Conservation (phyloP, 2,113 vertebrate genomes). For the Eurystomus gularis region DNA sequence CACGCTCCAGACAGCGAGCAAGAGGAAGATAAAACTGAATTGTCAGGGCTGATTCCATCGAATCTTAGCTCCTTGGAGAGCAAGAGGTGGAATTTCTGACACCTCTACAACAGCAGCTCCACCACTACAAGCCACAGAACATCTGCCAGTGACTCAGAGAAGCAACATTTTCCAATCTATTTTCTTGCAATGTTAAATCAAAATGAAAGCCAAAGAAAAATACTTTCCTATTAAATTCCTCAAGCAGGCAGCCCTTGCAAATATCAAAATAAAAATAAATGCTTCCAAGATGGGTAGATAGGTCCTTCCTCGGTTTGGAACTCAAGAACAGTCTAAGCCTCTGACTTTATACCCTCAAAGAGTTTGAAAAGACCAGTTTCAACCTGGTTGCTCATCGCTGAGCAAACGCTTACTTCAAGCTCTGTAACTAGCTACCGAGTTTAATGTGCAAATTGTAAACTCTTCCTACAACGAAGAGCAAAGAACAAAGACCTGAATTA, state of each 20-base stretch:
- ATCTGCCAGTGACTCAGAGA: neutral
- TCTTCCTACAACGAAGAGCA: neutral
- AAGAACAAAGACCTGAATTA: constrained; percentile 5
- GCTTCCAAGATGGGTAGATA: rapidly evolving
- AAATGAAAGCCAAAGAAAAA: constrained; percentile 17
- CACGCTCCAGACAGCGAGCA: neutral
- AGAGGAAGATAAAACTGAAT: neutral
- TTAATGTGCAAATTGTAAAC: neutral
- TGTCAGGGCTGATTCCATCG: neutral
- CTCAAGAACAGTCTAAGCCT: neutral
- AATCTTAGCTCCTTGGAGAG: neutral
- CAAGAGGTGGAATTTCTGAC: constrained; percentile 13
- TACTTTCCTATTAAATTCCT: neutral
- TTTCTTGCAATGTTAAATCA: neutral
- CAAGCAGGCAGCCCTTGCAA: neutral
- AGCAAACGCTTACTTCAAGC: neutral
- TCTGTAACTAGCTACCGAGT: neutral
- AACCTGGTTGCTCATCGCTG: neutral
- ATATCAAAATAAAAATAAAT: neutral
- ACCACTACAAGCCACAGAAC: neutral
- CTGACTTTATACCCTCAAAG: neutral
- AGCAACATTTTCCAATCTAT: neutral
- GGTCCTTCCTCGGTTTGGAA: neutral
- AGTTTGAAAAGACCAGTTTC: neutral
- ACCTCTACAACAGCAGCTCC: neutral